A percentile compares a stretch with the other conserved stretches of the same genome.
Evolutionary conservation across 1,140 invertebrate genomes (phyloP).

Genomic region (Oryctes rhinoceros): DNA sequence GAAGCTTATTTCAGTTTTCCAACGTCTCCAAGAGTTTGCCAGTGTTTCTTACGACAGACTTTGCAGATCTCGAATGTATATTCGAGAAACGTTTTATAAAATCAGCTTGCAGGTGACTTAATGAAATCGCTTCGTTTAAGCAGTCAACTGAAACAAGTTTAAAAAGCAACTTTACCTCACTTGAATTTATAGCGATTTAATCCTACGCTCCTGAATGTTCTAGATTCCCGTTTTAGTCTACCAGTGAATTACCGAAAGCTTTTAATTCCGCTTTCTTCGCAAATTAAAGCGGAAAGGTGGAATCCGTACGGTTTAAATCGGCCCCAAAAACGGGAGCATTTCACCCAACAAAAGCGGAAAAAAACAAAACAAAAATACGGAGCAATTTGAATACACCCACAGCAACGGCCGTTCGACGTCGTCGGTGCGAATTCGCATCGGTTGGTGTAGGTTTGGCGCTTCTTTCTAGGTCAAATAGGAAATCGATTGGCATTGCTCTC

Average conservation of each 20-base stretch:
- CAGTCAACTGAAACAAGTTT: no score
- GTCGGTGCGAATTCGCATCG: not conserved
- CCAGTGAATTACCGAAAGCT: not conserved
- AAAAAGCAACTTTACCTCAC: no score
- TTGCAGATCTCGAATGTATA: no score
- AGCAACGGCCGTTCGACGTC: not conserved
- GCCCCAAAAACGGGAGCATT: not conserved
- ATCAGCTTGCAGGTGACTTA: no score
- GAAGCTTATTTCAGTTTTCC: no score
- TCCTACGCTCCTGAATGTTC: no score
- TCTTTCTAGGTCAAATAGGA: conserved; percentile 49
- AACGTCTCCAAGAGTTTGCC: no score
- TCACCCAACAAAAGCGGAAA: not conserved
- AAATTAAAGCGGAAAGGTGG: not conserved
- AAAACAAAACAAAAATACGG: not conserved
- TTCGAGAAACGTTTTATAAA: no score
- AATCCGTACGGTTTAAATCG: not conserved
- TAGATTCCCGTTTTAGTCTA: not conserved
- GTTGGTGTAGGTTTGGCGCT: conserved; percentile 48
- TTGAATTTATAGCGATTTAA: no score
- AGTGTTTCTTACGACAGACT: no score
- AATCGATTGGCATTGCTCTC: conserved; percentile 46
- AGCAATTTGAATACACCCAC: not conserved
- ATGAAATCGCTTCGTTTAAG: no score
- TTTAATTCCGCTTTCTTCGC: not conserved